Percentiles rank a stretch among this genome's conserved stretches.
These are phyloP conservation scores for Dendroctonus ponderosae DNA, from an alignment of 1,140 invertebrate genomes.

Conservation along the genomic window DNA sequence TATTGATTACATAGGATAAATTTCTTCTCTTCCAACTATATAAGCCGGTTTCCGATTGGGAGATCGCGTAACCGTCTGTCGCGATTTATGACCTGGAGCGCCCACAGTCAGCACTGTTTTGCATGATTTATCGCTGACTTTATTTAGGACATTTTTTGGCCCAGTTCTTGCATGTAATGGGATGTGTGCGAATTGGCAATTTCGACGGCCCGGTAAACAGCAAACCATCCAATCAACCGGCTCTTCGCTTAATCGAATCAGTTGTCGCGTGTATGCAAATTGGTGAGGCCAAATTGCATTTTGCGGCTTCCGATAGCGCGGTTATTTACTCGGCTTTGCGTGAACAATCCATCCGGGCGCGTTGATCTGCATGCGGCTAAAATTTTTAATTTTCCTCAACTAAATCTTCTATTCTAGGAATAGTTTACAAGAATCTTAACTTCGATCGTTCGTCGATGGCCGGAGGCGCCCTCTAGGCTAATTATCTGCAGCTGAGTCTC, in stretches of 20 bases:
- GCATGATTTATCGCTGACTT: background rate
- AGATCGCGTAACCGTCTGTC: too few relatives aligned
- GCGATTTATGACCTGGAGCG: too few relatives aligned
- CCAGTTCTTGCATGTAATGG: background rate
- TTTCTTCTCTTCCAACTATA: constrained; percentile 1
- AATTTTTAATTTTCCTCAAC: too few relatives aligned
- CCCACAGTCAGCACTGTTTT: too few relatives aligned
- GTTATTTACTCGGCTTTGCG: background rate
- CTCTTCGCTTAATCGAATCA: background rate
- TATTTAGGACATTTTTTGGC: background rate
- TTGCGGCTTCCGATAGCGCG: constrained; percentile 1
- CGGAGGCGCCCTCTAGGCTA: too few relatives aligned
- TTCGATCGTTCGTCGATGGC: too few relatives aligned
- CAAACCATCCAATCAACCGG: background rate
- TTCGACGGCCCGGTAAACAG: background rate
- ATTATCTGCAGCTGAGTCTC: too few relatives aligned
- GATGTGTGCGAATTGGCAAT: background rate
- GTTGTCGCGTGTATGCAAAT: background rate
- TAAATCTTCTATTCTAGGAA: too few relatives aligned
- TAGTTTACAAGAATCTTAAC: too few relatives aligned
- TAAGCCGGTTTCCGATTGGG: constrained; percentile 2
- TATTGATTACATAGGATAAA: background rate
- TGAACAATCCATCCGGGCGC: too few relatives aligned
- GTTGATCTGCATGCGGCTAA: too few relatives aligned
- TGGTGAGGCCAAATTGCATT: constrained; percentile 1